Base-by-base conservation (phyloP, 2,888 invertebrate genomes). In the Adineta ricciae region DNA sequence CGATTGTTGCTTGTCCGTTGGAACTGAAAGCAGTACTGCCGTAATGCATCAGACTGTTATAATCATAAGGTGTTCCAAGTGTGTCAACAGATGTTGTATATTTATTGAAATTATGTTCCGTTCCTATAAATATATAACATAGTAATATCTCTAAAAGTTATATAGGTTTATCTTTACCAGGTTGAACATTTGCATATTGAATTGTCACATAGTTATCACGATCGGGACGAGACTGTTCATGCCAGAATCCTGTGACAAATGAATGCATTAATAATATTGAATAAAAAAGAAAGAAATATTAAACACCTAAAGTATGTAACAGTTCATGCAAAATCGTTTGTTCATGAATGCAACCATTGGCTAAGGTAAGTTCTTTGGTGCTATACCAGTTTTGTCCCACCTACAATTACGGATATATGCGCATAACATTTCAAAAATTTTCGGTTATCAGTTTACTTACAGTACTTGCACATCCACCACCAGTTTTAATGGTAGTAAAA, bases 1-100 rank as follows among this genome's bases (percentile, higher is more conserved):
- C 89, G 83, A 92, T 92, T 3, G 92, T 92, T 38, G 91, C 89
- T 87, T 90, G 89, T 24, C 90, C 90, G 87, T 92, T 91, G 36
- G 89, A 89, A 83, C 92, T 91, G 87, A 92, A 92, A 24, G 91
- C 92, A 87, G 91, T 89, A 52, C 90, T 90, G 86, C 91, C 91
- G 88, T 94, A 95, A 89, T 95, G 95, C 94, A 94, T 94, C 52
- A 94, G 93, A 21, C 94, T 94, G 87, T 93, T 93, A 89, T 93
- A 94, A 89, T 94, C 94, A 88, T 95, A 95, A 86, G 93, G 93
- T 89, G 93, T 94, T 83, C 89, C 90, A 38, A 91, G 89, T 7
- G 91, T 90, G 84, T 90, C 90, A 82, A 91, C 90, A 7, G 89
- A 52, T 56, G 64, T 46, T 8, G 27, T 89, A 84, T 91, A 91